Evolutionary conservation across 2,888 invertebrate genomes (phyloP).

Genomic region (Pheosia tremula): DNA sequence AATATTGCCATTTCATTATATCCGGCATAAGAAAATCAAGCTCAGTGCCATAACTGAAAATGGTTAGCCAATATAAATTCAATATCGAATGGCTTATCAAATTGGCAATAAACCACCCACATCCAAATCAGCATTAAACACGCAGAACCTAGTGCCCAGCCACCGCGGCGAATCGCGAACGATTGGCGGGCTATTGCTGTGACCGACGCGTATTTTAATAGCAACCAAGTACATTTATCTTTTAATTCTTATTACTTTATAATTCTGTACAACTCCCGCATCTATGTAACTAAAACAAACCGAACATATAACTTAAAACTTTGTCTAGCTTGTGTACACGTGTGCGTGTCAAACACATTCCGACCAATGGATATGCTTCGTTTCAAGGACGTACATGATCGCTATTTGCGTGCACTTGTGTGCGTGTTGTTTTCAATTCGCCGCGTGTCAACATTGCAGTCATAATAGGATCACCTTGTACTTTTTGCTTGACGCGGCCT

Average conservation of each 20-base stretch:
- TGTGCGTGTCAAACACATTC: constrained; percentile 14
- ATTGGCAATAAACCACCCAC: constrained; percentile 36
- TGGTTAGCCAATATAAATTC: constrained; percentile 12
- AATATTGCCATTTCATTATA: neutral
- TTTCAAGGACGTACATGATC: constrained; percentile 42
- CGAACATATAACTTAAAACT: constrained; percentile 21
- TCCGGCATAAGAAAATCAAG: neutral
- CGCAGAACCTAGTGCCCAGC: constrained; percentile 28
- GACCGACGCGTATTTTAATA: constrained; percentile 34
- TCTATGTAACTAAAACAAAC: constrained; percentile 16
- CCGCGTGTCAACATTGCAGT: constrained; percentile 36
- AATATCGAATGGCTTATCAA: constrained; percentile 33
- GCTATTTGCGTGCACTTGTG: constrained; percentile 17
- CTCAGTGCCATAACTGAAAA: neutral
- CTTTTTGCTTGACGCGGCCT: constrained; percentile 15
- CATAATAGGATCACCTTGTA: constrained; percentile 21
- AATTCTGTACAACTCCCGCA: constrained; percentile 14
- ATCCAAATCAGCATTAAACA: constrained; percentile 37
- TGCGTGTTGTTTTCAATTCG: constrained; percentile 40
- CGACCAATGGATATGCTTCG: constrained; percentile 37
- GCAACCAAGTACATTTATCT: constrained; percentile 32
- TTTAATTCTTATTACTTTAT: constrained; percentile 20
- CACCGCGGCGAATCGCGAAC: constrained; percentile 40
- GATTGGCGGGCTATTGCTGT: constrained; percentile 44
- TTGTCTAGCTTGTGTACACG: constrained; percentile 13